phyloP scores from a whole-genome alignment of 1,140 invertebrate species.

The Hestina assimilis region DNA sequence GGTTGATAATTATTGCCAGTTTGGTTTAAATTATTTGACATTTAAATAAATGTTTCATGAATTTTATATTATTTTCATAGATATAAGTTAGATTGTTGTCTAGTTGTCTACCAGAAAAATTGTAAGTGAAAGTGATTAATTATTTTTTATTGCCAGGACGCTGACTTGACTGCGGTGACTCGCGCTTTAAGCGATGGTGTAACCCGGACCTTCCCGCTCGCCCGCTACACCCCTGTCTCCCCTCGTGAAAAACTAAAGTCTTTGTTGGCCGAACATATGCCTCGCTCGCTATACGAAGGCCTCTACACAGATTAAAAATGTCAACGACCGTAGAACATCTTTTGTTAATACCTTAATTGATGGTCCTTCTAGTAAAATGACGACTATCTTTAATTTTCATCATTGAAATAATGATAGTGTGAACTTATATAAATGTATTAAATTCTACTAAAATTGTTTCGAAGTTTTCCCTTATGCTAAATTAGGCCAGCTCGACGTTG shows the following conservation, averaged over 20 bases:
- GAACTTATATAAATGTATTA: conserved; percentile 6
- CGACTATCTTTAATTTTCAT: not conserved
- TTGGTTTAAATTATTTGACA: too few relatives aligned
- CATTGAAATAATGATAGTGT: not conserved
- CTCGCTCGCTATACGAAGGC: conserved; percentile 86
- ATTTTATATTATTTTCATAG: too few relatives aligned
- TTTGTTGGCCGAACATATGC: conserved; percentile 87
- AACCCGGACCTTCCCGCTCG: conserved; percentile 88
- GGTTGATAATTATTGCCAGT: too few relatives aligned
- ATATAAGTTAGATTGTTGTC: too few relatives aligned
- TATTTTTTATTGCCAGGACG: conserved; percentile 75
- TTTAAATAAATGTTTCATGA: too few relatives aligned
- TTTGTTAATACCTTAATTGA: not conserved
- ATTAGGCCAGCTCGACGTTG: conserved; percentile 37
- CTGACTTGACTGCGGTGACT: conserved; percentile 85
- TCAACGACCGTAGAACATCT: not conserved
- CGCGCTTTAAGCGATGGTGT: conserved; percentile 85
- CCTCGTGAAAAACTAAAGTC: conserved; percentile 87
- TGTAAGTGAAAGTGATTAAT: not conserved
- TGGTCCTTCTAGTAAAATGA: not conserved
- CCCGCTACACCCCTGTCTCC: conserved; percentile 88
- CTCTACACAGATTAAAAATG: conserved; percentile 79
- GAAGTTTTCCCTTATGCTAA: conserved; percentile 36
- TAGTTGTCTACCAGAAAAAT: too few relatives aligned
- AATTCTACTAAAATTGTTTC: conserved; percentile 25